A percentile compares a stretch with the other conserved stretches of the same genome.
Conservation (phyloP, 53 echinoderm and acorn worm genomes). For the Holothuria leucospilota region DNA sequence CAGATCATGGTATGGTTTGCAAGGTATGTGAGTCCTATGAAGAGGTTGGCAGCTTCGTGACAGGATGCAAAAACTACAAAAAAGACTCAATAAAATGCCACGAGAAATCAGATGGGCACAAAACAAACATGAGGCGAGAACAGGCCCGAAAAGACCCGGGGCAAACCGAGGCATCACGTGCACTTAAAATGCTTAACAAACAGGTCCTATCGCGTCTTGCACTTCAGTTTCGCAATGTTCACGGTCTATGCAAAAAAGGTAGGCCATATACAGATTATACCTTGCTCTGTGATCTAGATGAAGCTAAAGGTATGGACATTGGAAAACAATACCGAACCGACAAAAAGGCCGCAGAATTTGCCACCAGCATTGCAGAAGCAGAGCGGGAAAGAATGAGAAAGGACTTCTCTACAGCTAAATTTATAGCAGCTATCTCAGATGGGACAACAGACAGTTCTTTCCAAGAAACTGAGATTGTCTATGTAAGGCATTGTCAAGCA, state of each 20-base stretch:
- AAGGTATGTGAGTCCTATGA: no score
- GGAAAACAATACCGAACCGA: not conserved
- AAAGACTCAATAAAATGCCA: no score
- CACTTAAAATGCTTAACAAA: no score
- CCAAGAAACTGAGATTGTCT: constrained; percentile 8
- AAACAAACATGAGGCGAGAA: no score
- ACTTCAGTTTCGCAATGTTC: not conserved
- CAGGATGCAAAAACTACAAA: no score
- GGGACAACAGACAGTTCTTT: not conserved
- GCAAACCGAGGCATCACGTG: no score
- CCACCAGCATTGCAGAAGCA: not conserved
- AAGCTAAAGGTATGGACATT: constrained; percentile 19
- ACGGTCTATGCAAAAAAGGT: constrained; percentile 17
- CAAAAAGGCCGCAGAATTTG: constrained; percentile 15
- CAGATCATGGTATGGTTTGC: not conserved
- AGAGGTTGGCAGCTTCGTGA: no score
- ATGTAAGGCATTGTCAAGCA: not conserved
- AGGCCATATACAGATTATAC: constrained; percentile 3
- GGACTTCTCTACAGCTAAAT: not conserved
- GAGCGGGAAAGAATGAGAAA: not conserved
- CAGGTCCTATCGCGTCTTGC: no score
- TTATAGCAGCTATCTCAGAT: not conserved
- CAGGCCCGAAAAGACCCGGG: no score
- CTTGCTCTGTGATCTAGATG: not conserved
- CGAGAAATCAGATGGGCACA: no score